Base-by-base conservation (phyloP, 2,113 vertebrate genomes). In the Perca schrenkii region DNA sequence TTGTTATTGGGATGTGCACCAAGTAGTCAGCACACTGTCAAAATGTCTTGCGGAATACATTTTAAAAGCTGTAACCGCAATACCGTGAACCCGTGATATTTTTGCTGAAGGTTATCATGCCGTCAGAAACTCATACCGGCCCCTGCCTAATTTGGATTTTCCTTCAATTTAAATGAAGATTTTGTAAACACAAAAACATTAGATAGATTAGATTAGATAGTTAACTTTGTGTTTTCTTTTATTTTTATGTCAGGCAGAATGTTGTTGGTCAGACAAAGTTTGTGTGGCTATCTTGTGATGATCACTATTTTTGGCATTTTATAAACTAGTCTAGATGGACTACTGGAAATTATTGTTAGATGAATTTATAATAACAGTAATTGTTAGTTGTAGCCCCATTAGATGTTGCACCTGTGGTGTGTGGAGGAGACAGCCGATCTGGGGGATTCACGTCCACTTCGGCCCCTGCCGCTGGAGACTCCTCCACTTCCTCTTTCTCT, bases 371-470 rank as follows among this genome's bases (percentile, higher is more conserved):
- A 50, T n/a, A 31, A 25, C 19, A 49, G 19, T 10, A 4, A 19
- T 21, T 64, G 31, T 70, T 47, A 49, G 22, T 34, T 54, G 12
- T 31, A 49, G 13, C 21, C 2, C 3, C 36, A 3, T 10, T 34
- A 15, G 19, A 17, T 13, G 49, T 53, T 22, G 13, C 87, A 97
- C 96, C 97, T 96, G 84, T 96, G 95, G 0, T 95, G 96, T 68
- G 95, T 94, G n/a, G 93, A 94, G 83, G 93, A 95, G 80, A 96
- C 62, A 56, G 94, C 94, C 28, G 95, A 97, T 84, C 96, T 93
- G 47, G 96, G 96, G 31, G 95, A 97, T 63, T 97, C 96, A n/a
- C 94, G 94, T 73, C 95, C 97, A 76, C 96, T 97, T 58, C 97
- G 94, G 34, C 97, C 96, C 56, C 97, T 96, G 56, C 93, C 95